Evolutionary conservation across 2,888 invertebrate species (phyloP).

Genomic region (Sarcophaga variegata): DNA sequence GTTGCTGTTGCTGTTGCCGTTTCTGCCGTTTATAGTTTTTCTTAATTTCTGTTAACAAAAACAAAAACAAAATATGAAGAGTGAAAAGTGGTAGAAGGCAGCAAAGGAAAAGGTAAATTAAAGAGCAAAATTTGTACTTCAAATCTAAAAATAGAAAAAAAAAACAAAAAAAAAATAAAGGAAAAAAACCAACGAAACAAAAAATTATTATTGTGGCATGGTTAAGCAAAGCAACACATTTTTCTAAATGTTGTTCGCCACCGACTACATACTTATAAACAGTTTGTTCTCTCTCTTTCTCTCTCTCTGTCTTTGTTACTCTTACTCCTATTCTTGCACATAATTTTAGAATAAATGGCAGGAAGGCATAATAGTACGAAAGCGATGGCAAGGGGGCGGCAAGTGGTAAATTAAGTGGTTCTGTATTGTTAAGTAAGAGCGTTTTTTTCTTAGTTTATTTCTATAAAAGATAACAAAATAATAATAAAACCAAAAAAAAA

Average conservation of each 20-base stretch:
- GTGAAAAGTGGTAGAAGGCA: background rate
- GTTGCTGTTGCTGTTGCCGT: slow-evolving; percentile 20
- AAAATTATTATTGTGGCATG: background rate
- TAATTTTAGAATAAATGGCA: background rate
- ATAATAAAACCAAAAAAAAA: slow-evolving; percentile 19
- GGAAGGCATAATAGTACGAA: background rate
- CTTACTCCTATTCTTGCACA: too few relatives aligned
- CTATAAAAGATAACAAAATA: slow-evolving; percentile 39
- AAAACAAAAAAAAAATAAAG: background rate
- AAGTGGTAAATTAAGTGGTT: slow-evolving; percentile 50
- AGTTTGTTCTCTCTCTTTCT: too few relatives aligned
- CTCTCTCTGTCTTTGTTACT: too few relatives aligned
- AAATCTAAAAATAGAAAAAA: background rate
- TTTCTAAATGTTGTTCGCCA: slow-evolving; percentile 29
- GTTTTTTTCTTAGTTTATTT: background rate
- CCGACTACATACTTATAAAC: background rate
- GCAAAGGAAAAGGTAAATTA: slow-evolving; percentile 16
- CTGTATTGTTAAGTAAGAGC: slow-evolving; percentile 49
- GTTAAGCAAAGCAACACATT: background rate
- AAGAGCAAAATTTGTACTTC: slow-evolving; percentile 23
- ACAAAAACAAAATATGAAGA: background rate
- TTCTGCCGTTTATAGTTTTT: slow-evolving; percentile 15
- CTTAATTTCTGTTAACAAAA: too few relatives aligned
- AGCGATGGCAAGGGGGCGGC: slow-evolving; percentile 38
- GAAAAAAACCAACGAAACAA: background rate